phyloP scores from a whole-genome alignment of 1,140 invertebrate genomes.

The Drosophila lowei region DNA sequence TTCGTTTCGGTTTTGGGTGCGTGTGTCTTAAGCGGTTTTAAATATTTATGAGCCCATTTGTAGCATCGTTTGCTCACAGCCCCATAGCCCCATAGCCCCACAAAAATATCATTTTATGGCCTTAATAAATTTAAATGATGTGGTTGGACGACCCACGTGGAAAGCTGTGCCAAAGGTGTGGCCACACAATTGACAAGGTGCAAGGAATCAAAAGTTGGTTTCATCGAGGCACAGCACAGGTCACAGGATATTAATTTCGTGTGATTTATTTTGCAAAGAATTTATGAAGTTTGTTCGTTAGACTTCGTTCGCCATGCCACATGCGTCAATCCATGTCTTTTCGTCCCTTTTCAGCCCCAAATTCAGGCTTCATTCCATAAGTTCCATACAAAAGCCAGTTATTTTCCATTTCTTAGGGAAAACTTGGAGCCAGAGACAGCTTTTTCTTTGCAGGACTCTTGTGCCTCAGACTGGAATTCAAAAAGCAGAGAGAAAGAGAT shows the following conservation, averaged over 20 bases:
- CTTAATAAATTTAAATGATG: conserved; percentile 77
- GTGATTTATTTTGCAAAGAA: conserved; percentile 8
- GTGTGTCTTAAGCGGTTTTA: conserved; percentile 74
- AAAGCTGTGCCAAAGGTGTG: conserved; percentile 11
- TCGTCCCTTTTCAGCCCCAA: too few species aligned
- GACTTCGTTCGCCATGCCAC: too few species aligned
- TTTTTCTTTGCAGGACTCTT: conserved; percentile 4
- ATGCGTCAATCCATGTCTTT: too few species aligned
- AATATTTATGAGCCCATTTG: conserved; percentile 79
- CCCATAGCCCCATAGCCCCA: conserved; percentile 9
- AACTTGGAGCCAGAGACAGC: neutral
- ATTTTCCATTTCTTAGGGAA: neutral
- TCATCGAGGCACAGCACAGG: neutral
- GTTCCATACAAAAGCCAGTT: neutral
- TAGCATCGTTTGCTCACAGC: conserved; percentile 22
- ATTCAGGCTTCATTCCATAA: too few species aligned
- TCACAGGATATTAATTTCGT: conserved; percentile 1
- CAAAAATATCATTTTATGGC: conserved; percentile 75
- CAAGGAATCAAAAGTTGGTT: conserved; percentile 8
- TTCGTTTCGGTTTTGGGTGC: conserved; percentile 23
- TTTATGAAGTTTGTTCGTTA: neutral
- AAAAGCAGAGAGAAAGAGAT: conserved; percentile 2
- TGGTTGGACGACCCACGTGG: conserved; percentile 9
- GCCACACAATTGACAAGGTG: conserved; percentile 12
- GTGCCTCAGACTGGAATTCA: conserved; percentile 15